These are phyloP conservation scores for Hoplostethus atlanticus DNA, from an alignment of 2,797 vertebrate genomes.

Conservation along the genomic window DNA sequence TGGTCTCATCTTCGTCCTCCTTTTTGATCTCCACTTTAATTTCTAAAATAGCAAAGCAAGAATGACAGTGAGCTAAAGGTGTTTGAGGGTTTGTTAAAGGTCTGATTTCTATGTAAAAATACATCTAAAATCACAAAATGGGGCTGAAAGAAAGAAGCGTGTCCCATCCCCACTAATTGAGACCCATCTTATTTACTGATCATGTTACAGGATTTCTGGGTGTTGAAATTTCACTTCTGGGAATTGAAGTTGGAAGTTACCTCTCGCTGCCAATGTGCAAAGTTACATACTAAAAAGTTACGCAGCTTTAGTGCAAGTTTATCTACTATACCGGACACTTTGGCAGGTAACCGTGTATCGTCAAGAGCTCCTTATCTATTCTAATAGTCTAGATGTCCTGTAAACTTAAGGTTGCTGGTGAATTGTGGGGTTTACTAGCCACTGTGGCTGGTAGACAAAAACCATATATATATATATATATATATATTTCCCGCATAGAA, in stretches of 20 bases:
- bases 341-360: not conserved
- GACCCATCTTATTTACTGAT: too few relatives aligned
- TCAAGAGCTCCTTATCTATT: not conserved
- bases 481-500: not conserved
- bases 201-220: too few relatives aligned
- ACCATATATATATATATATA: not conserved
- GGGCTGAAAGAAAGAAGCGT: too few relatives aligned
- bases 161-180: too few relatives aligned
- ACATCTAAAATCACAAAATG: too few relatives aligned
- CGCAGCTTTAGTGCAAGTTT: not conserved
- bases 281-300: too few relatives aligned
- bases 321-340: not conserved
- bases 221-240: too few relatives aligned
- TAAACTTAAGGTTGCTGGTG: not conserved
- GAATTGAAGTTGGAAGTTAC: too few relatives aligned
- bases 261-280: too few relatives aligned
- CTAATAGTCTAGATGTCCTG: not conserved
- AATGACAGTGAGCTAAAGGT: not conserved
- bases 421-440: not conserved
- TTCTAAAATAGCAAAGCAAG: constrained; percentile 56
- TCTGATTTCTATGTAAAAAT: too few relatives aligned
- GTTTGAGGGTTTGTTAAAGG: not conserved
- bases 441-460: not conserved
- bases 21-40: constrained; percentile 84
- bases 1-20: constrained; percentile 52